phyloP scores from a whole-genome alignment of 2,113 vertebrate genomes.

The Sakesphorus luctuosus region DNA sequence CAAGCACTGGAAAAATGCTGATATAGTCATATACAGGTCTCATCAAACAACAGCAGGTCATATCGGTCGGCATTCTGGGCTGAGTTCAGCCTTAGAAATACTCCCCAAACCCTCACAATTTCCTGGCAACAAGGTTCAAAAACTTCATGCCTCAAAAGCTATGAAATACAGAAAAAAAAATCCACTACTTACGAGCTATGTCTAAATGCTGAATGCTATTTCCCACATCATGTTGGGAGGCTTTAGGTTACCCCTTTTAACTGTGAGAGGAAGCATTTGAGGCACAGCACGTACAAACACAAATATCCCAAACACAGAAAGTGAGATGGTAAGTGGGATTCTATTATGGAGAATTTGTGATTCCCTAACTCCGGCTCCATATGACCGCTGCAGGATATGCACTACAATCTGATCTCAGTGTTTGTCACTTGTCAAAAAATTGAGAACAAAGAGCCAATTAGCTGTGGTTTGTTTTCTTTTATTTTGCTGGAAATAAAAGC shows the following conservation, averaged over 20 bases:
- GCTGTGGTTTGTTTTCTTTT: slow-evolving; percentile 56
- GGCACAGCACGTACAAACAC: neutral
- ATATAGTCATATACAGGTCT: neutral
- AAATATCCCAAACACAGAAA: neutral
- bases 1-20: neutral
- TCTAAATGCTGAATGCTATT: neutral
- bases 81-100: neutral
- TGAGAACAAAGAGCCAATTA: slow-evolving; percentile 67
- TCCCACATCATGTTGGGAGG: neutral
- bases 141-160: neutral
- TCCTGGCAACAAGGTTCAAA: neutral
- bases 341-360: neutral
- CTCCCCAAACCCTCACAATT: neutral
- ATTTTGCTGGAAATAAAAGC: slow-evolving; percentile 69
- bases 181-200: neutral
- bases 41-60: neutral
- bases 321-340: neutral
- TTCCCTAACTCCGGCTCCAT: slow-evolving; percentile 22
- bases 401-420: slow-evolving; percentile 49
- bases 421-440: slow-evolving; percentile 69
- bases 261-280: neutral
- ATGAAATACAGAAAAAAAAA: neutral
- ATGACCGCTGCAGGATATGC: slow-evolving; percentile 45
- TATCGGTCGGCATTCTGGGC: neutral
- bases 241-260: neutral